Evolutionary conservation across 2,888 invertebrate species (phyloP), one percentile per base, ranked within the genome.

Genomic region (Elegia similella): DNA sequence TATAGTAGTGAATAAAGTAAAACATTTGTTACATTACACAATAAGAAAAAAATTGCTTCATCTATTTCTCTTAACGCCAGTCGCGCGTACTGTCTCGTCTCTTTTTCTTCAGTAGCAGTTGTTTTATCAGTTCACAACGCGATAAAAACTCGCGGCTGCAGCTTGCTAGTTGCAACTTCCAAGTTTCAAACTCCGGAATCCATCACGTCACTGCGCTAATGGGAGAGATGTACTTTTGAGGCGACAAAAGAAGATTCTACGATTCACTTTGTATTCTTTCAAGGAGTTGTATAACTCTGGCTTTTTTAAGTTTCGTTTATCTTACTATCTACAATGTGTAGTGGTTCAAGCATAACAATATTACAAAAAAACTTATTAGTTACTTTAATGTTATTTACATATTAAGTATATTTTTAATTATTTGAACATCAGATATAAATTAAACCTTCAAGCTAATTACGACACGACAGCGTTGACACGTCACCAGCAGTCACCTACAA

Each of bases 111-210:
- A 16, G 23, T 42, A 29, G 38, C 29, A 42, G 29, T 53, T 53
- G 52, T 53, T 53, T 53, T 53, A 53, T 53, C 52, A 53, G 52
- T 53, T 52, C 38, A 23, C 23, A 53, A 53, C 42, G 42, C 52
- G 52, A 53, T 53, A 53, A 42, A 53, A 53, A 53, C 52, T 53
- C 23, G 52, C 30, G 38, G 50, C 6, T 53, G 13, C 42, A 42
- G 42, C 52, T 53, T 53, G 42, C 52, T 42, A 32, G 48, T 50
- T 50, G 48, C 32, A 34, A 10, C 23, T 2, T 46, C 48, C 34
- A 32, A 50, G 48, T 50, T 50, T 30, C 15, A 5, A 50, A 50
- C 16, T 50, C 15, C 32, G 13, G 32, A 32, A 34, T 50, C 32
- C 48, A 15, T 50, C 48, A 32, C 48, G 48, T 34, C 32, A 50